phyloP scores from a whole-genome alignment of 1,140 invertebrate species.

The Marisa cornuarietis region DNA sequence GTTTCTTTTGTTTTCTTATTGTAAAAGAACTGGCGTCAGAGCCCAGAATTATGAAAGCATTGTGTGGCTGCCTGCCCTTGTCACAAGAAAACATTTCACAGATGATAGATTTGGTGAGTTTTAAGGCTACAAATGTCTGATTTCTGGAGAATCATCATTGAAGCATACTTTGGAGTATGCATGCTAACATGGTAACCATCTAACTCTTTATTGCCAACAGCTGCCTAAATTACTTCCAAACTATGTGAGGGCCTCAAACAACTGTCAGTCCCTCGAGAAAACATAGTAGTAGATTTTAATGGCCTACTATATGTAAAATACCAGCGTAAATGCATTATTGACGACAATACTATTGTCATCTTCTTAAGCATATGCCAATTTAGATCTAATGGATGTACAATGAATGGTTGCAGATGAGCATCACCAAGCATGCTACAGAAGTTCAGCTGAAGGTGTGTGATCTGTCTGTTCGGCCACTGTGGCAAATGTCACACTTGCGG shows the following conservation, averaged over 20 bases:
- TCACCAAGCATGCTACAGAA: slow-evolving; percentile 61
- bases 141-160: not conserved
- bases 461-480: slow-evolving; percentile 57
- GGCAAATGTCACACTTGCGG: slow-evolving; percentile 51
- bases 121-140: not conserved
- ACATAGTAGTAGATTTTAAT: too few relatives aligned
- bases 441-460: slow-evolving; percentile 63
- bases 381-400: too few relatives aligned
- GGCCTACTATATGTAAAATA: too few relatives aligned
- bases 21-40: slow-evolving; percentile 45
- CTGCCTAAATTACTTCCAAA: too few relatives aligned
- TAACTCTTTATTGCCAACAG: not conserved
- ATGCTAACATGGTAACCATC: not conserved
- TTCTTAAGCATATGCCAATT: too few relatives aligned
- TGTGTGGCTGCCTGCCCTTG: slow-evolving; percentile 51
- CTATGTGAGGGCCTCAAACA: too few relatives aligned
- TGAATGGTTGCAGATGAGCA: slow-evolving; percentile 44
- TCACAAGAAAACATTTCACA: slow-evolving; percentile 55
- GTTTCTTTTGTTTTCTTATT: slow-evolving; percentile 15
- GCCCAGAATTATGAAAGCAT: slow-evolving; percentile 35
- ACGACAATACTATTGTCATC: too few relatives aligned
- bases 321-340: too few relatives aligned
- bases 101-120: slow-evolving; percentile 57
- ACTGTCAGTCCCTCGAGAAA: too few relatives aligned
- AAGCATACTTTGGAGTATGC: not conserved